Conservation (phyloP, 1,140 invertebrate genomes). For the Antheraea mylitta region DNA sequence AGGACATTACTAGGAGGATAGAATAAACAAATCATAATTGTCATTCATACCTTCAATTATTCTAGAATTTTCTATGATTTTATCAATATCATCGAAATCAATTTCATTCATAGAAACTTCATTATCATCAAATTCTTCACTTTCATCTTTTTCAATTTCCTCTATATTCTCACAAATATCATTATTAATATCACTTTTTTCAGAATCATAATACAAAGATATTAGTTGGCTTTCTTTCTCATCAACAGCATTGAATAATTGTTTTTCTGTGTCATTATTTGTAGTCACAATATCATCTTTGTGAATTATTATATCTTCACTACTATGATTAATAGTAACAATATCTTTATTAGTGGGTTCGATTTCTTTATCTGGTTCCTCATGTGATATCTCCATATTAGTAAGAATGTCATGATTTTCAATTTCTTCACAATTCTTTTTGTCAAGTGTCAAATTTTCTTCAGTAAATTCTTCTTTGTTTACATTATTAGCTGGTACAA, state of each 20-base stretch:
- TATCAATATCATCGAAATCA: conserved; percentile 44
- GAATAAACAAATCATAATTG: neutral
- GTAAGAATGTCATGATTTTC: neutral
- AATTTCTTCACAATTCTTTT: neutral
- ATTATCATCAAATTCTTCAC: conserved; percentile 13
- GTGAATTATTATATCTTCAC: neutral
- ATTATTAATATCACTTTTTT: conserved; percentile 13
- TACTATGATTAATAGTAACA: neutral
- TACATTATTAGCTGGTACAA: neutral
- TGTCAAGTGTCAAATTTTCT: neutral
- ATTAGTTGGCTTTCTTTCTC: conserved; percentile 46
- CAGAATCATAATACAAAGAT: conserved; percentile 49
- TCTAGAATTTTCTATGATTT: conserved; percentile 54
- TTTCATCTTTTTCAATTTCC: conserved; percentile 23
- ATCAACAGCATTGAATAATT: conserved; percentile 8
- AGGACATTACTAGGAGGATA: neutral
- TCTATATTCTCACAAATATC: conserved; percentile 16
- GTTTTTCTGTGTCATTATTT: neutral
- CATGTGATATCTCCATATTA: neutral
- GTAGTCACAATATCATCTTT: neutral
- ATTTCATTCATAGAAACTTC: conserved; percentile 17
- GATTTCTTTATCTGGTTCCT: neutral
- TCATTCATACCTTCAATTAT: conserved; percentile 37
- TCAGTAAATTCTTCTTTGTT: neutral
- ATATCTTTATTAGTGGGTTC: neutral